Conservation (phyloP, 2,113 vertebrate species). For the Capreolus pygargus region DNA sequence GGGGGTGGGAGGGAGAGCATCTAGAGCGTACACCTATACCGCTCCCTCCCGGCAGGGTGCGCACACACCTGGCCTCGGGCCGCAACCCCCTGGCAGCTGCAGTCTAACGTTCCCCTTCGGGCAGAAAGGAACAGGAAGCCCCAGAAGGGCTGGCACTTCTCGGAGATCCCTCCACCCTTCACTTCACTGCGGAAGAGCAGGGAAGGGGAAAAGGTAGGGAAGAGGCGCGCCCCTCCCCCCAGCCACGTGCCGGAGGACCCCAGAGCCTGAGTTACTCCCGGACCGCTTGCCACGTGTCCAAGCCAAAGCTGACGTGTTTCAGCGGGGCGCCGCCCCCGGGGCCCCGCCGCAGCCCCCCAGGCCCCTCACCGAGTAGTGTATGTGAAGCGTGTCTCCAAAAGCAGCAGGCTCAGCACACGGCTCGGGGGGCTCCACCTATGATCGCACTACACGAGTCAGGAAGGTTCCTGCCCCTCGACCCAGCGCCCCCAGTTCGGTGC, state of each 20-base stretch:
- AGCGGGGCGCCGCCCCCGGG: constrained; percentile 27
- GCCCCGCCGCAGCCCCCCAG: constrained; percentile 41
- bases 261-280: not conserved
- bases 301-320: constrained; percentile 91
- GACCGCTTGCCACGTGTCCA: constrained; percentile 59
- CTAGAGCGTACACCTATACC: not conserved
- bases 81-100: not conserved
- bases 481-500: not conserved
- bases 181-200: not conserved
- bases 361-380: constrained; percentile 94
- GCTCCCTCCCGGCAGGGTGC: not conserved
- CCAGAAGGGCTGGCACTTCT: not conserved
- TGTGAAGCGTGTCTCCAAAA: constrained; percentile 90
- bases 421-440: constrained; percentile 78
- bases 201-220: not conserved
- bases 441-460: not conserved
- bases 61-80: not conserved
- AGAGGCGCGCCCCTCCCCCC: not conserved
- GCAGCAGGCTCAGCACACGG: constrained; percentile 85
- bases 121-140: constrained; percentile 31
- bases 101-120: not conserved
- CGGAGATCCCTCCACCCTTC: not conserved
- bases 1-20: not conserved
- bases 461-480: not conserved
- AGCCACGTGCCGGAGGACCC: constrained; percentile 35